phyloP scores from a whole-genome alignment of 2,113 vertebrate genomes.

The Cheilinus undulatus region DNA sequence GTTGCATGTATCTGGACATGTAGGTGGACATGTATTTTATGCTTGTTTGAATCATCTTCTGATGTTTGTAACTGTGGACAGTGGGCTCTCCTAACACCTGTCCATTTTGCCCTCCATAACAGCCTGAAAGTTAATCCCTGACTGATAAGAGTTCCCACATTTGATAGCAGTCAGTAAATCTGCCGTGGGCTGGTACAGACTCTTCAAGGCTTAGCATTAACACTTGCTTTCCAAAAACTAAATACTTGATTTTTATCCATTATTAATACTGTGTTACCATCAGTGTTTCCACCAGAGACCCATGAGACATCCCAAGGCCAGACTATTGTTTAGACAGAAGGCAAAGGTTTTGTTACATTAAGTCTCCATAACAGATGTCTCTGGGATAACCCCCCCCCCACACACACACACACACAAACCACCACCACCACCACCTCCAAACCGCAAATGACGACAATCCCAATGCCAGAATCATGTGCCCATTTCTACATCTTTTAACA shows the following conservation, averaged over 20 bases:
- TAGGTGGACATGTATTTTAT: too few species aligned
- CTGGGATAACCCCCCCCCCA: conserved; percentile 4
- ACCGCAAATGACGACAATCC: too few species aligned
- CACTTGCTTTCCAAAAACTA: too few species aligned
- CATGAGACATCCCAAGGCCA: conserved; percentile 42
- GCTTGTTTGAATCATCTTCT: too few species aligned
- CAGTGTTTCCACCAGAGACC: conserved; percentile 50
- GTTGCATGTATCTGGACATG: too few species aligned
- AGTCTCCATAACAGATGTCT: conserved; percentile 46
- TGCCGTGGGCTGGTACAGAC: conserved; percentile 58
- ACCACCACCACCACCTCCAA: too few species aligned
- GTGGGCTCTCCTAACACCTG: conserved; percentile 31
- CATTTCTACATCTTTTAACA: too few species aligned
- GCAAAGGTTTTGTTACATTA: conserved; percentile 12
- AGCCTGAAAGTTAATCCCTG: conserved; percentile 48
- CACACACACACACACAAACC: too few species aligned
- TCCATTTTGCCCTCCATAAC: conserved; percentile 29
- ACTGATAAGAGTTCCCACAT: conserved; percentile 55
- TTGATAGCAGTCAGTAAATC: conserved; percentile 70
- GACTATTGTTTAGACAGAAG: conserved; percentile 46
- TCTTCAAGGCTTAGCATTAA: conserved; percentile 51
- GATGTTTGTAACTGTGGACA: neutral
- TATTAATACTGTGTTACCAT: conserved; percentile 23
- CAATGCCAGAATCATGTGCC: too few species aligned
- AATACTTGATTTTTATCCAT: too few species aligned